Evolutionary conservation across 2,888 invertebrate species (phyloP), one percentile per base, ranked within the genome.

Genomic region (Noctua janthe): DNA sequence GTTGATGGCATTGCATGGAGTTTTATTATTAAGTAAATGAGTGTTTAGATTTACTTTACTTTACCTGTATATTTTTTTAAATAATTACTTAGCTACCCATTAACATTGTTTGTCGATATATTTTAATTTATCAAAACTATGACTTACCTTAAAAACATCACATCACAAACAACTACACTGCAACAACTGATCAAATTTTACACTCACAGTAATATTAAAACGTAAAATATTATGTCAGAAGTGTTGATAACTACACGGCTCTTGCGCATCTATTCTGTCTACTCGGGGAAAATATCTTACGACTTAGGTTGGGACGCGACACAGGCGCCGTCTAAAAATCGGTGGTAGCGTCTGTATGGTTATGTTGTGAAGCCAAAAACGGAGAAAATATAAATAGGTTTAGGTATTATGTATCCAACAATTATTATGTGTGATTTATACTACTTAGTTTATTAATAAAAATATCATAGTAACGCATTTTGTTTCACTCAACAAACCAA

Each of bases 101-200:
- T 80, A 80, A 76, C 76, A 80, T 80, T 79, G 79, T 79, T 79
- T 79, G 79, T 79, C 79, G 79, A 79, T 79, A 79, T 79, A 79
- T 79, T 79, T 79, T 79, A 79, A 79, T 79, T 79, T 79, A 79
- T 79, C 79, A 79, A 79, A 79, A 79, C 79, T 79, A 79, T 79
- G 74, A 79, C 79, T 79, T 79, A 79, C 79, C 79, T 80, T 76
- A 75, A 76, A 80, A 80, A 80, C 80, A 80, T 80, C 80, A 80
- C 76, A 80, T 80, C 80, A 80, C 80, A 80, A 80, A 80, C 76
- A 80, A 80, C 80, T 80, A 80, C 76, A 80, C 80, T 80, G 80
- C 80, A 80, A 80, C 80, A 80, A 80, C 76, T 80, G 80, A 80
- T 76, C 79, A 79, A 79, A 79, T 79, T 79, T 79, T 79, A 79